Percentiles rank a stretch among this genome's conserved stretches.
phyloP scores from a whole-genome alignment of 2,113 vertebrate genomes.

The Camelus bactrianus region DNA sequence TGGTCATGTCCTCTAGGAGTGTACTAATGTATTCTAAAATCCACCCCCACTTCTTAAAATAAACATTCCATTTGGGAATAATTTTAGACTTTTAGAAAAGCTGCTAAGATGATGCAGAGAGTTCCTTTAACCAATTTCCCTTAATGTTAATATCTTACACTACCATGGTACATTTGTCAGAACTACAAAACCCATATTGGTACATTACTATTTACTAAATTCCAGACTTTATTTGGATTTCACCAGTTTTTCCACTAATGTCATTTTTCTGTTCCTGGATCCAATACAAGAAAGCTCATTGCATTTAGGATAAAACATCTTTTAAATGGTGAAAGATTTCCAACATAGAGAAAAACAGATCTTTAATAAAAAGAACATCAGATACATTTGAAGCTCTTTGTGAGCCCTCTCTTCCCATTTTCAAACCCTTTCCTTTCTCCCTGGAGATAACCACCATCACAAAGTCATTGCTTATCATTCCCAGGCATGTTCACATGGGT shows the following conservation, averaged over 20 bases:
- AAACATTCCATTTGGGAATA: conserved; percentile 27
- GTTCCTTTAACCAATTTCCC: not conserved
- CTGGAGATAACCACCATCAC: not conserved
- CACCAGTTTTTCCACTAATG: conserved; percentile 36
- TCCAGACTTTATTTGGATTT: conserved; percentile 49
- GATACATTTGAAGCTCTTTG: not conserved
- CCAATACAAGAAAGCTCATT: not conserved
- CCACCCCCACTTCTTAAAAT: not conserved
- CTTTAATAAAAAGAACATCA: conserved; percentile 21
- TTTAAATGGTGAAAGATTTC: conserved; percentile 31
- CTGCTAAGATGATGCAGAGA: conserved; percentile 18
- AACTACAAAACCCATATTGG: not conserved
- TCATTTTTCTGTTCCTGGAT: conserved; percentile 18
- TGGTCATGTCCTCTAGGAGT: not conserved
- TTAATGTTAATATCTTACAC: conserved; percentile 5
- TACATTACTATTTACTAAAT: conserved; percentile 11
- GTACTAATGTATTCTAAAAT: not conserved
- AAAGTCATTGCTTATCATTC: not conserved
- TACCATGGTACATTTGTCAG: not conserved
- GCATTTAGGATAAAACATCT: not conserved
- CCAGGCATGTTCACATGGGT: not conserved
- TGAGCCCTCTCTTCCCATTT: not conserved
- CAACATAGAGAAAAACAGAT: not conserved
- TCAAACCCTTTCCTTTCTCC: not conserved
- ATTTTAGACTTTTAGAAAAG: conserved; percentile 47